Evolutionary conservation across 2,113 vertebrate genomes (phyloP).

Genomic region (Siphamia tubifer): DNA sequence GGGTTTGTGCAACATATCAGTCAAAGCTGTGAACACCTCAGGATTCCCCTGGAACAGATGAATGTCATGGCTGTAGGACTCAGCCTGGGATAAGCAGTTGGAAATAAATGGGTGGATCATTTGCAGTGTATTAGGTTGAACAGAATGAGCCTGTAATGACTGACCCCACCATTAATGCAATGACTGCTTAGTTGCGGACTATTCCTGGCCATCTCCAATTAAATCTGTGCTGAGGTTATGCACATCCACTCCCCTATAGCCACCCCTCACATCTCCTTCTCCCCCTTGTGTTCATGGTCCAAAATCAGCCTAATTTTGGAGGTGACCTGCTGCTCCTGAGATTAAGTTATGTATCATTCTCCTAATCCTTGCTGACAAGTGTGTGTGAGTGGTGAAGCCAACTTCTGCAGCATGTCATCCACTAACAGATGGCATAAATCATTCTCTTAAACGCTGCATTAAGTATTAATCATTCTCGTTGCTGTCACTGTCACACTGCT

Average conservation of each 20-base stretch:
- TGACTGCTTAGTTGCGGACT: slow-evolving; percentile 8
- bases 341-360: slow-evolving; percentile 81
- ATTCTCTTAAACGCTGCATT: slow-evolving; percentile 83
- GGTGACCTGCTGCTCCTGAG: slow-evolving; percentile 75
- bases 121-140: background rate
- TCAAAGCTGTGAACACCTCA: background rate
- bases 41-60: background rate
- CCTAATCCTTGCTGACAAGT: slow-evolving; percentile 79
- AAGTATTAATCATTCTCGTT: slow-evolving; percentile 85
- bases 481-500: slow-evolving; percentile 76
- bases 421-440: slow-evolving; percentile 86
- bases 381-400: slow-evolving; percentile 68
- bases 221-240: slow-evolving; percentile 54
- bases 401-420: slow-evolving; percentile 71
- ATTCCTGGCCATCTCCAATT: slow-evolving; percentile 39
- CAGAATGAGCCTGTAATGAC: slow-evolving; percentile 6
- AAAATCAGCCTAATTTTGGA: slow-evolving; percentile 77
- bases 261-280: slow-evolving; percentile 39
- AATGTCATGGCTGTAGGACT: background rate
- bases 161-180: slow-evolving; percentile 15
- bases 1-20: background rate
- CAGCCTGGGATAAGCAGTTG: background rate
- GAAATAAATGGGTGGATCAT: slow-evolving; percentile 18
- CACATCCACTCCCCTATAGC: slow-evolving; percentile 25
- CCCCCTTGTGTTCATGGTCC: slow-evolving; percentile 54